Percentiles rank a stretch among this genome's conserved stretches.
Conservation (phyloP, 2,797 vertebrate species). For the Pygocentrus nattereri region DNA sequence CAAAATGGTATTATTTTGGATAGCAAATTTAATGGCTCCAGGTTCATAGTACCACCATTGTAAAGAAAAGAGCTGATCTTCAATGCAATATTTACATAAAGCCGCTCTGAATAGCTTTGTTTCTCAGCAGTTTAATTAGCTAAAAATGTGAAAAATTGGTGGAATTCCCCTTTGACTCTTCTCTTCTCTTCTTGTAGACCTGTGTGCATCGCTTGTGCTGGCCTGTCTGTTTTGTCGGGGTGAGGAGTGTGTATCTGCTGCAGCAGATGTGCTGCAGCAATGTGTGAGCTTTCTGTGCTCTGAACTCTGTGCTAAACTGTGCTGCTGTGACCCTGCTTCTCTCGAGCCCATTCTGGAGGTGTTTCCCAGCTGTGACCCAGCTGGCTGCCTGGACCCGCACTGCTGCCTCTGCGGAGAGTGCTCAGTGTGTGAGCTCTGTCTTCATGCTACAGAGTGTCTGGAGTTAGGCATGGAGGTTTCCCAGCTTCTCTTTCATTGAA, state of each 20-base stretch:
- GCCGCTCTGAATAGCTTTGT: too few species aligned
- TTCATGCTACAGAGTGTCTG: conserved; percentile 78
- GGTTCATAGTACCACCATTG: too few species aligned
- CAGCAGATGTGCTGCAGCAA: conserved; percentile 60
- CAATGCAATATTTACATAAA: too few species aligned
- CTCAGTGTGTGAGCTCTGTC: conserved; percentile 70
- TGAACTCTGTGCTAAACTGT: conserved; percentile 53
- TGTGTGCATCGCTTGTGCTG: conserved; percentile 75
- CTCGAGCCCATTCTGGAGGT: conserved; percentile 67
- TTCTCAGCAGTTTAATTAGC: too few species aligned
- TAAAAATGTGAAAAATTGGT: too few species aligned
- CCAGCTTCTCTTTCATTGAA: conserved; percentile 79
- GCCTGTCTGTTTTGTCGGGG: conserved; percentile 78
- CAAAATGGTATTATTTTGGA: too few species aligned
- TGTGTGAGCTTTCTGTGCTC: conserved; percentile 70
- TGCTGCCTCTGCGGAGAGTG: conserved; percentile 51
- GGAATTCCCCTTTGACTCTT: background rate
- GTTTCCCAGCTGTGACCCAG: conserved; percentile 58
- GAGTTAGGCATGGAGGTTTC: conserved; percentile 83
- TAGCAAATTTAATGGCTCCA: too few species aligned
- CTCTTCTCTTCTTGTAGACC: conserved; percentile 60
- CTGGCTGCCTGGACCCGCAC: conserved; percentile 43
- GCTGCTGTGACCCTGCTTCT: conserved; percentile 63
- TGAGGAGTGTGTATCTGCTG: conserved; percentile 71
- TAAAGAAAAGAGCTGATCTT: too few species aligned